Evolutionary conservation across 2,888 invertebrate species (phyloP).

Genomic region (Sesia apiformis): DNA sequence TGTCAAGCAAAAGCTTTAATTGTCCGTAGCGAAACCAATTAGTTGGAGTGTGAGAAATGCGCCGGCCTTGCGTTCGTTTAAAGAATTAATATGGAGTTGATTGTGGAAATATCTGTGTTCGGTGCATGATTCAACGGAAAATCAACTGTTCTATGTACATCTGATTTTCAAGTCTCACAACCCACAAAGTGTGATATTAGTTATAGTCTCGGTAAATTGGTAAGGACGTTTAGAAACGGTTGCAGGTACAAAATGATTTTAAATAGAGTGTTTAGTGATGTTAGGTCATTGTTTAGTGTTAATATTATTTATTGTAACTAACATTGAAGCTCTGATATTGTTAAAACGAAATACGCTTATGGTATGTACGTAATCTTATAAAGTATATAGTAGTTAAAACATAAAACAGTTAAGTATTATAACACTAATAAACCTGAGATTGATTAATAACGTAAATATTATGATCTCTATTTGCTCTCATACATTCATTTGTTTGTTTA

Average conservation of each 20-base stretch:
- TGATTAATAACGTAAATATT: constrained; percentile 5
- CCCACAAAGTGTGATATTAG: constrained; percentile 58
- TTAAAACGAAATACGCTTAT: constrained; percentile 46
- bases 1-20: constrained; percentile 61
- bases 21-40: constrained; percentile 46
- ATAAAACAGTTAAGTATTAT: not conserved
- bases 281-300: constrained; percentile 8
- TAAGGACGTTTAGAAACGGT: too few relatives aligned
- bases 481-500: not conserved
- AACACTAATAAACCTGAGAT: constrained; percentile 3
- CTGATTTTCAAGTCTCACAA: not conserved
- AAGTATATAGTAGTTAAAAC: not conserved
- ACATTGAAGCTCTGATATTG: constrained; percentile 13
- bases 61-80: constrained; percentile 31
- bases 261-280: not conserved
- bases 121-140: constrained; percentile 26
- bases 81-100: constrained; percentile 16
- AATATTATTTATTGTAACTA: constrained; percentile 20
- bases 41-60: constrained; percentile 28
- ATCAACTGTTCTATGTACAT: constrained; percentile 10
- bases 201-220: constrained; percentile 1
- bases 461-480: constrained; percentile 44
- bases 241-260: too few relatives aligned
- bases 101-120: constrained; percentile 19
- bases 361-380: constrained; percentile 12